phyloP scores from a whole-genome alignment of 2,113 vertebrate species.

The Melanerpes formicivorus region DNA sequence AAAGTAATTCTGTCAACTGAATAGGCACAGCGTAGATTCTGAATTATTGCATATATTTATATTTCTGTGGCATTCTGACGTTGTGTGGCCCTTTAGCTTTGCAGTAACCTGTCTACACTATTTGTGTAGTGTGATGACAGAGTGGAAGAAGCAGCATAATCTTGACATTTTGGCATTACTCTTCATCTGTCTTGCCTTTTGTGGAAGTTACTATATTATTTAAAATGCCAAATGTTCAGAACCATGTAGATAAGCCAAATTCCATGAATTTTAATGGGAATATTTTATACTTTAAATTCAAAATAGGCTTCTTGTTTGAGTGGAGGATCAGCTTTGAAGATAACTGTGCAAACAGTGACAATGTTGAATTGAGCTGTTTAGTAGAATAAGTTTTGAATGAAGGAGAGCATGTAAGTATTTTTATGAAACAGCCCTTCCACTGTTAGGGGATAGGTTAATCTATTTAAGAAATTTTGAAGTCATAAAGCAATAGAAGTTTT shows the following conservation, averaged over 20 bases:
- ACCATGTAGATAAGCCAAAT: constrained; percentile 52
- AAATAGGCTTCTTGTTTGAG: constrained; percentile 42
- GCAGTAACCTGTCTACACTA: not conserved
- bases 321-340: constrained; percentile 43
- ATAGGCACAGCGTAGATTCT: not conserved
- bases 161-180: constrained; percentile 59
- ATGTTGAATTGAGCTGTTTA: not conserved
- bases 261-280: constrained; percentile 52
- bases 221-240: constrained; percentile 59
- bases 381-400: constrained; percentile 13
- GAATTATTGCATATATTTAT: not conserved
- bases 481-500: not conserved
- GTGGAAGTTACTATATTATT: constrained; percentile 37
- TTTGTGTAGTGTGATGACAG: constrained; percentile 31
- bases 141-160: constrained; percentile 13
- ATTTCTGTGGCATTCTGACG: not conserved
- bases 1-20: not conserved
- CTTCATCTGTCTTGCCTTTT: constrained; percentile 45
- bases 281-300: constrained; percentile 28
- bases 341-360: constrained; percentile 21
- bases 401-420: not conserved
- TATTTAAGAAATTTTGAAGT: not conserved
- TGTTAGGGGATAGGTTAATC: not conserved
- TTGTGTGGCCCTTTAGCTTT: constrained; percentile 2
- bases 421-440: not conserved